Conservation (phyloP, 2,113 vertebrate genomes). For the Orientallactaga bullata region DNA sequence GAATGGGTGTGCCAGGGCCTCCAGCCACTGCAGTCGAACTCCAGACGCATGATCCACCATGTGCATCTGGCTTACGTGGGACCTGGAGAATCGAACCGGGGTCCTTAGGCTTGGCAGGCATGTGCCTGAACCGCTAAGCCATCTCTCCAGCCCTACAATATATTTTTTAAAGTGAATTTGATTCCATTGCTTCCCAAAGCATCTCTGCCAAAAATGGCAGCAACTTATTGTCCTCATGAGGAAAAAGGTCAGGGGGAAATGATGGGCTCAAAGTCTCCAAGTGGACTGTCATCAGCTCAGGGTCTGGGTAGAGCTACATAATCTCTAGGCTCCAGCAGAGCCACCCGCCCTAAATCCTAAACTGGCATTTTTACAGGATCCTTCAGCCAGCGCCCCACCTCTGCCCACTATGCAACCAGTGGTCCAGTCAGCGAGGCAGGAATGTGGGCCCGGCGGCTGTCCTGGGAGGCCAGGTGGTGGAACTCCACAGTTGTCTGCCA, state of each 20-base stretch:
- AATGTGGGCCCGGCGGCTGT: neutral
- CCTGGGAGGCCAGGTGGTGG: neutral
- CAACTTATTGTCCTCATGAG: neutral
- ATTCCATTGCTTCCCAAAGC: neutral
- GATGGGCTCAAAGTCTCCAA: neutral
- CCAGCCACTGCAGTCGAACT: too few species aligned
- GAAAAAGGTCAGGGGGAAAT: neutral
- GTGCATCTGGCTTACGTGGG: too few species aligned
- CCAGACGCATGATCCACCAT: too few species aligned
- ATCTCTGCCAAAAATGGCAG: neutral
- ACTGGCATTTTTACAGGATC: neutral
- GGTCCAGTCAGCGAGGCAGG: neutral
- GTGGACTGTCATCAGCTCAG: neutral
- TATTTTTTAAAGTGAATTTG: neutral
- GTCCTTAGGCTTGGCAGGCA: too few species aligned
- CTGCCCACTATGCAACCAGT: neutral
- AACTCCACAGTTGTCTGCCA: slow-evolving; percentile 49
- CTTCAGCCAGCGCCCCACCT: neutral
- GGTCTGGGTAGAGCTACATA: neutral
- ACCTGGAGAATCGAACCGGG: too few species aligned
- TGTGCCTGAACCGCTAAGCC: too few species aligned
- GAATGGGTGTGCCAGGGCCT: too few species aligned
- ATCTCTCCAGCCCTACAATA: neutral
- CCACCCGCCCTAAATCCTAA: neutral
- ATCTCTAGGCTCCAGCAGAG: neutral